phyloP scores from a whole-genome alignment of 2,113 vertebrate genomes.

The Dasyornis broadbenti region DNA sequence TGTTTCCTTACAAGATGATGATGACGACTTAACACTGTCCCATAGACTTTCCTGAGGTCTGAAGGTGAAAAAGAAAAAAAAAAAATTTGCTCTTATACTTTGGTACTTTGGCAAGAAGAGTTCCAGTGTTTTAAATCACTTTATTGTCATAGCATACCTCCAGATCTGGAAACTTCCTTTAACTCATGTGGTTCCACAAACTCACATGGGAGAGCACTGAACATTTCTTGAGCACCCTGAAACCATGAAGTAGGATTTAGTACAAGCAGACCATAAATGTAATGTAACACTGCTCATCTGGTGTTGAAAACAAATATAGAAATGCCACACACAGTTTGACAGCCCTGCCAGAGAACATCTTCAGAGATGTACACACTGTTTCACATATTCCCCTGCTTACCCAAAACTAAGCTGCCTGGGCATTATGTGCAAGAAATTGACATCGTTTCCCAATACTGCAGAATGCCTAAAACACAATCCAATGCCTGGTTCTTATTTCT shows the following conservation, averaged over 20 bases:
- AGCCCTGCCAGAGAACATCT: background rate
- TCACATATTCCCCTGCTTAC: background rate
- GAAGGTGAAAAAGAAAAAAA: background rate
- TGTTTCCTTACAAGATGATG: slow-evolving; percentile 93
- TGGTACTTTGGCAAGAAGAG: background rate
- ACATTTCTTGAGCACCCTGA: slow-evolving; percentile 94
- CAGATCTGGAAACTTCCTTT: slow-evolving; percentile 85
- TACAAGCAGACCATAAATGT: background rate
- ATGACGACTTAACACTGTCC: slow-evolving; percentile 92
- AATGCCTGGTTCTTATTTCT: background rate
- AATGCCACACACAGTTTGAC: background rate
- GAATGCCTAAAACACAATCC: background rate
- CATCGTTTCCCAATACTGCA: background rate
- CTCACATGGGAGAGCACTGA: slow-evolving; percentile 91
- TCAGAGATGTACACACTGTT: background rate
- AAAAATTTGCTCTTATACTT: background rate
- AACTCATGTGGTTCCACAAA: slow-evolving; percentile 94
- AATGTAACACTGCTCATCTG: background rate
- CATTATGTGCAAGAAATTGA: background rate
- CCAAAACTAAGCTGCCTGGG: background rate
- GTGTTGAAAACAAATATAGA: background rate
- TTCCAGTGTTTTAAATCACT: background rate
- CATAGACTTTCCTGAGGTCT: slow-evolving; percentile 93
- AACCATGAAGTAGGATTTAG: background rate
- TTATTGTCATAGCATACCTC: slow-evolving; percentile 73